Evolutionary conservation across 1,140 invertebrate genomes (phyloP), one percentile per base, ranked within the genome.

Genomic region (Oryzaephilus surinamensis): DNA sequence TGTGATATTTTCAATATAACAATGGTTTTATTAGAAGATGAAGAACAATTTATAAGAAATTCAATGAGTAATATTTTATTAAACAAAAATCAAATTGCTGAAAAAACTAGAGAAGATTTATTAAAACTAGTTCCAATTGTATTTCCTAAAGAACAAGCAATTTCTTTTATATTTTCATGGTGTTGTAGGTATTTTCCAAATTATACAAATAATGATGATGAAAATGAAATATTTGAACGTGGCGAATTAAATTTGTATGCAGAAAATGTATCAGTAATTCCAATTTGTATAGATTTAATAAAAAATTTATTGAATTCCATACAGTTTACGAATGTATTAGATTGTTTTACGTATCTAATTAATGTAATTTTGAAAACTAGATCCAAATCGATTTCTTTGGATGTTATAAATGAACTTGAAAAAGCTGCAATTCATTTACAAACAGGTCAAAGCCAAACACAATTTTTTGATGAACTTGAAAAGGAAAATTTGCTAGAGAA

Each of bases 11-110:
- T 52, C 8, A 47, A 52, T 31, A 48, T 50, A 11, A 32, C 55
- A 5, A 46, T 60, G 35, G 38, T 54, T 6, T 37, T 60, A 35
- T 39, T 58, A 13, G 57, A 58, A 35, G 57, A 60, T 36, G 54
- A 56, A 32, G 50, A 56, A 14, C 15, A 47, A 31, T 18, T 41
- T n/a, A 46, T 60, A n/a, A 31, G 57, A 32, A 50, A 60, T 27
- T 46, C 47, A 8, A 57, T 58, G 21, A 48, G 51, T 38, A 29
- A 41, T 8, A 49, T 51, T 27, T 12, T 15, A 7, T 1, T 5
- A 35, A 23, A 23, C 6, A 7, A 2, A 35, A 35, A 23, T 54
- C 46, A 50, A 29, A 48, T 29, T 45, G 50, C 53, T 4, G 46
- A 51, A 41, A 55, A 49, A 17, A 43, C 51, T 5, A 46, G 45